phyloP scores from a whole-genome alignment of 2,797 vertebrate genomes.

The Pyrocephalus nanus region DNA sequence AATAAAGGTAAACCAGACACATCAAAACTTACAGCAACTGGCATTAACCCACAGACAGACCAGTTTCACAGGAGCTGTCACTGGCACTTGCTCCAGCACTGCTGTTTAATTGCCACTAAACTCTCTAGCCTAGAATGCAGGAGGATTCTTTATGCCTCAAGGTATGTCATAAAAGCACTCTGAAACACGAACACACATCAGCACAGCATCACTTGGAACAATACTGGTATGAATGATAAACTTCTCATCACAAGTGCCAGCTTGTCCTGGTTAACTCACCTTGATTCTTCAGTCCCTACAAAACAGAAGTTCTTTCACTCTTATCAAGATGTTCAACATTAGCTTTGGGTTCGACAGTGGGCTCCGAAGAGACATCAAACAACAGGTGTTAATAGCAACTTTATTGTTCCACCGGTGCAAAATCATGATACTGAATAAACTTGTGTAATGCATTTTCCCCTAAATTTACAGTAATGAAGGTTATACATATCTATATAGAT shows the following conservation, averaged over 20 bases:
- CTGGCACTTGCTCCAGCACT: background rate
- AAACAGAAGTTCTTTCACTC: background rate
- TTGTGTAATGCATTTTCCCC: conserved; percentile 80
- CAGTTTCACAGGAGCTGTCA: background rate
- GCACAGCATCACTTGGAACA: background rate
- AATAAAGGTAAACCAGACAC: background rate
- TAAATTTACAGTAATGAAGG: conserved; percentile 89
- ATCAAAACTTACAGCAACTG: background rate
- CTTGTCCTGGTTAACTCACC: background rate
- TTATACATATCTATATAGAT: conserved; percentile 87
- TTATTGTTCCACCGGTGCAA: conserved; percentile 83
- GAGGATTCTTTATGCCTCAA: background rate
- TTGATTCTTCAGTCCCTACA: background rate
- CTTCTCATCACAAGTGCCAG: background rate
- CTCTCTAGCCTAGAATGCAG: background rate
- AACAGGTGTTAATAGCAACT: conserved; percentile 78
- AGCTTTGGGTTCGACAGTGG: background rate
- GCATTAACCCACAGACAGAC: background rate
- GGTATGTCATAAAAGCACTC: background rate
- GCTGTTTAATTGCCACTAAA: background rate
- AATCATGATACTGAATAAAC: conserved; percentile 72
- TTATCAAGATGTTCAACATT: background rate
- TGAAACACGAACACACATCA: background rate
- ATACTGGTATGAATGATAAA: background rate
- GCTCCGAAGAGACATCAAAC: conserved; percentile 46